Evolutionary conservation across 2,888 invertebrate genomes (phyloP), one percentile per base, ranked within the genome.

Genomic region (Dermolepida albohirtum): DNA sequence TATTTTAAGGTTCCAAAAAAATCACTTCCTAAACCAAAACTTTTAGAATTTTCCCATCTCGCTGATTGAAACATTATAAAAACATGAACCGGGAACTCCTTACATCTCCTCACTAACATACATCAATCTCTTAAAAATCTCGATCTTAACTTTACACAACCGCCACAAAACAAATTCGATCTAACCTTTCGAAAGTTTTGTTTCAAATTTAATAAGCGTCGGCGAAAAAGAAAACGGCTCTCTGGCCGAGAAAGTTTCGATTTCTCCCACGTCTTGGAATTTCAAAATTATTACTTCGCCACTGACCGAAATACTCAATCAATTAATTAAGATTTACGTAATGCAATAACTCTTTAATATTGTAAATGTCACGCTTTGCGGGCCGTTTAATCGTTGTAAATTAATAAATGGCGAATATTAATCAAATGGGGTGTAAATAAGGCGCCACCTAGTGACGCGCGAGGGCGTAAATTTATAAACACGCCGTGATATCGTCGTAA

Each of bases 31-130:
- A 41, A 67, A 69, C 57, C 71, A 68, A 66, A 70, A 72, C 69
- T 67, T 22, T 72, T 69, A 72, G 70, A 68, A 66, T 69, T 74
- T 74, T 76, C 73, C 74, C 74, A 76, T 75, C 74, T 74, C 69
- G 74, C 71, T 72, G 76, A 76, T 76, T 76, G 76, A 74, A 75
- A 74, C 74, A 76, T 76, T 76, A 76, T 72, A 74, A 74, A 76
- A 74, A 76, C 75, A 76, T 76, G 76, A 75, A 40, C 44, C 41
- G 4, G 27, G 54, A 65, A 47, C 39, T 62, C 49, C 34, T 17
- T n/a, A n/a, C 22, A 22, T 29, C n/a, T 16, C 16, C 12, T 11
- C 44, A 47, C 47, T 44, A 34, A 62, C 59, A 47, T 62, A 34
- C 59, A 62, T 62, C 59, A 62, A 62, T 62, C 59, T 62, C 59